These are phyloP conservation scores for Acanthurus lineatus DNA, from an alignment of 2,797 vertebrate species.

Conservation along the genomic window DNA sequence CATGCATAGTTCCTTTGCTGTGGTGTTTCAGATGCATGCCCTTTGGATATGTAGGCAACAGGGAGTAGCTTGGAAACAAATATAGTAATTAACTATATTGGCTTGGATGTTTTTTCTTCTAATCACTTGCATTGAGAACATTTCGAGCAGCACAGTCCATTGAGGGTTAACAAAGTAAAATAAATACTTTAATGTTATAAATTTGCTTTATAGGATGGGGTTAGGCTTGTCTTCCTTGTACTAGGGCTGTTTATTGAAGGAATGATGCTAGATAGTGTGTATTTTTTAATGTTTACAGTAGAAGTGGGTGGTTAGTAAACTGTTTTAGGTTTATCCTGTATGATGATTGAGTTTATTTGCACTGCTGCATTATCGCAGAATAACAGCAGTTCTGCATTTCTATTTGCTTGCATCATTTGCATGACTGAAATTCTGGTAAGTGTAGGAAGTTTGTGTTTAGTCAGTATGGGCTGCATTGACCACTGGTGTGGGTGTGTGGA, in stretches of 20 bases:
- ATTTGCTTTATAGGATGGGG: neutral
- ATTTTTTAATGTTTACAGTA: conserved; percentile 3
- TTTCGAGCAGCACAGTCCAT: neutral
- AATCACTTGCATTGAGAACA: conserved; percentile 24
- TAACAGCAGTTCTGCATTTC: neutral
- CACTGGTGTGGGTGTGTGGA: conserved; percentile 44
- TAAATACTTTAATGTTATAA: neutral
- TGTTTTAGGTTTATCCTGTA: neutral
- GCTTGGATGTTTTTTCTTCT: conserved; percentile 26
- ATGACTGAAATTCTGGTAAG: conserved; percentile 29
- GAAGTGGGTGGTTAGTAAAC: conserved; percentile 1
- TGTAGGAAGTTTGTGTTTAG: conserved; percentile 46
- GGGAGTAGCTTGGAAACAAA: conserved; percentile 67
- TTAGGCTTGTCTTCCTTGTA: neutral
- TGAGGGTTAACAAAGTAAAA: conserved; percentile 5
- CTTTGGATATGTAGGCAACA: conserved; percentile 44
- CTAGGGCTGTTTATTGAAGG: neutral
- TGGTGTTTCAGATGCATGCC: conserved; percentile 65
- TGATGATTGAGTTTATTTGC: neutral
- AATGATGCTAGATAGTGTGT: conserved; percentile 9
- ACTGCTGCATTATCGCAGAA: neutral
- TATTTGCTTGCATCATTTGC: conserved; percentile 16
- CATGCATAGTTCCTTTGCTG: conserved; percentile 63
- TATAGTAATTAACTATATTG: conserved; percentile 48
- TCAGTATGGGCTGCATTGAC: conserved; percentile 20